Base-by-base conservation (phyloP, 2,113 vertebrate species). In the Oceanites oceanicus region DNA sequence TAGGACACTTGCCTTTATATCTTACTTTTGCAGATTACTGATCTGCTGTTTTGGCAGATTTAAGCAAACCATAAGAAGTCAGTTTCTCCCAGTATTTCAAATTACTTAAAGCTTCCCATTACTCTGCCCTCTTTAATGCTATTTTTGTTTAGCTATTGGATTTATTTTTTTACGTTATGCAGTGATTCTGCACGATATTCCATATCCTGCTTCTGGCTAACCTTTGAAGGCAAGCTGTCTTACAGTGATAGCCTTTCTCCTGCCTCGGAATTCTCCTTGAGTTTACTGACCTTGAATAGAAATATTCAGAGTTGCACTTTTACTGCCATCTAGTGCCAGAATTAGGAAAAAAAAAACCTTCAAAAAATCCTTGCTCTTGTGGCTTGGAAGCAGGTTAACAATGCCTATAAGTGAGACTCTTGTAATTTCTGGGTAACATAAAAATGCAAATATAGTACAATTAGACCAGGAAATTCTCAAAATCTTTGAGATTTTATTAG, bases 261-360 rank as follows among this genome's bases (percentile, higher is more conserved):
- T 32, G 66, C 71, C 61, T 68, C 23, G 0, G 22, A 91, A n/a
- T 8, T 68, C 26, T 70, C 40, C 15, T 34, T 8, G 6, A 23
- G 17, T 52, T 32, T 82, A n/a, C 4, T 1, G 12, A 26, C 6
- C n/a, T 44, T 2, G 32, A 6, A 25, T 4, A 7, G 36, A 81
- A 73, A 25, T 7, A 2, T 19, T 93, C 55, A 95, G 91, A 36
- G 22, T 92, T 96, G 91, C 95, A n/a, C 95, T 56, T 93, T 80
- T 96, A 97, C 96, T 98, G 98, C 98, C 98, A 98, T 97, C 98
- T 98, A 97, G 96, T 94, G 98, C 13, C n/a, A 29, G 6, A 58
- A 76, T 26, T 10, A 58, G 11, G 27, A 81, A 90, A 73, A n/a
- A 58, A 72, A 87, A 20, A 7, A 34, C 38, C 38, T 9, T 10